phyloP scores from a whole-genome alignment of 2,797 vertebrate species.

The Melanotaenia pygmaea region DNA sequence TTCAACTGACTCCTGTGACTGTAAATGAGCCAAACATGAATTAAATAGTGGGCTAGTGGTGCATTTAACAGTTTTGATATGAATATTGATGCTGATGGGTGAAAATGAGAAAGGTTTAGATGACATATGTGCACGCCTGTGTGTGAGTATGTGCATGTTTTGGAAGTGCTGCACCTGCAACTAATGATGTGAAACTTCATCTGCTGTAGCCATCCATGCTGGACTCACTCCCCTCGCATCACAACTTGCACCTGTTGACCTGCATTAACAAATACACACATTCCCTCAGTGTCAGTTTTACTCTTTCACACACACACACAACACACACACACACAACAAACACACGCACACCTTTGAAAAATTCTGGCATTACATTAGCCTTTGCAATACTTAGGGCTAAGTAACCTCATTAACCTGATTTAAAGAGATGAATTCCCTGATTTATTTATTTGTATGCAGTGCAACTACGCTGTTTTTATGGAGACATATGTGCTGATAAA shows the following conservation, averaged over 20 bases:
- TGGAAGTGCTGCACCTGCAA: slow-evolving; percentile 77
- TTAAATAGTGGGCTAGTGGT: not conserved
- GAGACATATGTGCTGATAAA: slow-evolving; percentile 52
- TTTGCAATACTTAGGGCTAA: slow-evolving; percentile 53
- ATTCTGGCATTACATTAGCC: slow-evolving; percentile 38
- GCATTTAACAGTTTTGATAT: not conserved
- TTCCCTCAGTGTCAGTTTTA: slow-evolving; percentile 12
- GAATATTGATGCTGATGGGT: slow-evolving; percentile 13
- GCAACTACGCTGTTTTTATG: slow-evolving; percentile 12
- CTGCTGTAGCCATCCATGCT: slow-evolving; percentile 37
- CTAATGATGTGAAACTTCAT: slow-evolving; percentile 74
- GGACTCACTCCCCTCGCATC: slow-evolving; percentile 56
- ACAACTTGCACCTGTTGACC: slow-evolving; percentile 73
- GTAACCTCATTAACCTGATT: slow-evolving; percentile 62
- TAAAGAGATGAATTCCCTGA: slow-evolving; percentile 46
- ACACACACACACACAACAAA: not conserved
- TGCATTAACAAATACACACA: slow-evolving; percentile 28
- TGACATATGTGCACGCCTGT: slow-evolving; percentile 40
- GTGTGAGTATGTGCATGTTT: slow-evolving; percentile 23
- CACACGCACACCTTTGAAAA: slow-evolving; percentile 17
- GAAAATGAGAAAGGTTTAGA: slow-evolving; percentile 60
- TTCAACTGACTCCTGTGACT: slow-evolving; percentile 35
- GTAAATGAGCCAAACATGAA: slow-evolving; percentile 34
- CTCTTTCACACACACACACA: too few relatives aligned
- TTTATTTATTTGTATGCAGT: slow-evolving; percentile 29